These are phyloP conservation scores for Carcharodon carcharias DNA, from an alignment of 2,797 vertebrate genomes.

Conservation along the genomic window DNA sequence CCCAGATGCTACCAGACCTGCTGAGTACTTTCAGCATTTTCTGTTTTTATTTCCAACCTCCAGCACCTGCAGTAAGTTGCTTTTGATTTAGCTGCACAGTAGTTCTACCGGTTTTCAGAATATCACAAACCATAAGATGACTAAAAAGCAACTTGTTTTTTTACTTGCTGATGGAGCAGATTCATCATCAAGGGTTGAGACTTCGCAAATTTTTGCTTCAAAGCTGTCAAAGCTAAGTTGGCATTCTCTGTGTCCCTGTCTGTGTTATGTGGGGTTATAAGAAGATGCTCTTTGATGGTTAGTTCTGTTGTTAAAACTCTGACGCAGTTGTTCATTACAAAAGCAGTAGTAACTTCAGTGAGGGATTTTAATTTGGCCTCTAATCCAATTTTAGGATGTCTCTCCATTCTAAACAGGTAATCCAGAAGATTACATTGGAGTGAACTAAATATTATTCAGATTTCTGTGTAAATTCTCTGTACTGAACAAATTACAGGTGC, in stretches of 20 bases:
- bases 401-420: not conserved
- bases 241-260: not conserved
- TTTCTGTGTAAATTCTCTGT: not conserved
- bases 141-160: not conserved
- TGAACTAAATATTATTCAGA: not conserved
- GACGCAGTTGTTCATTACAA: not conserved
- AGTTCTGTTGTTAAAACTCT: not conserved
- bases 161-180: not conserved
- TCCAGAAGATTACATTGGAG: not conserved
- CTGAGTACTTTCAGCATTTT: not conserved
- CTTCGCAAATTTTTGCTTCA: not conserved
- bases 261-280: conserved; percentile 16
- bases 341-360: not conserved
- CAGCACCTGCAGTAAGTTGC: not conserved
- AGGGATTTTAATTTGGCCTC: not conserved
- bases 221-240: not conserved
- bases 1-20: not conserved
- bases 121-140: not conserved
- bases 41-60: not conserved
- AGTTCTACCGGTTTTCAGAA: not conserved
- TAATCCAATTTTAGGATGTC: not conserved
- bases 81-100: not conserved
- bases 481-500: not conserved
- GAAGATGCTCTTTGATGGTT: not conserved
- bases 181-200: not conserved